These are phyloP conservation scores for Gasterosteus nipponicus DNA, from an alignment of 2,113 vertebrate species.

Conservation along the genomic window DNA sequence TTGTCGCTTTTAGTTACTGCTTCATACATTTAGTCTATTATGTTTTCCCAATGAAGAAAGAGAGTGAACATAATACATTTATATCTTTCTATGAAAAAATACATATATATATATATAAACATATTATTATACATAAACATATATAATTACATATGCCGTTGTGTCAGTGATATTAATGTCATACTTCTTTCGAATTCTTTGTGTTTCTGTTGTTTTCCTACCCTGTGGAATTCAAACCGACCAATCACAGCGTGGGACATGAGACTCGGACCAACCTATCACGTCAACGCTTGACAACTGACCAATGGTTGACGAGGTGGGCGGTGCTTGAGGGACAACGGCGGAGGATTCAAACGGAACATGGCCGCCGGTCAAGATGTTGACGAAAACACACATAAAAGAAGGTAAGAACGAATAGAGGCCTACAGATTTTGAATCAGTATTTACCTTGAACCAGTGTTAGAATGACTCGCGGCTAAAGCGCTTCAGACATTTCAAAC, in stretches of 20 bases:
- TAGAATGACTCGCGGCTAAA: accelerated
- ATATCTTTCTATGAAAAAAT: too few species aligned
- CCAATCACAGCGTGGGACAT: constrained; percentile 66
- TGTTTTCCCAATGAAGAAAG: too few species aligned
- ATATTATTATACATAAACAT: too few species aligned
- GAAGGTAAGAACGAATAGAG: constrained; percentile 61
- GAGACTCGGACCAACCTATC: accelerated
- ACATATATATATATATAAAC: too few species aligned
- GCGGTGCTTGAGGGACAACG: constrained; percentile 44
- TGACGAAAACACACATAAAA: constrained; percentile 72
- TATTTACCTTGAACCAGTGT: neutral
- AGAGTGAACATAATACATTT: too few species aligned
- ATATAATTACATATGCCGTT: neutral
- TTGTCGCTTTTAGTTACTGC: too few species aligned
- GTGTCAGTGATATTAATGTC: neutral
- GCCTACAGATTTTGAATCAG: neutral
- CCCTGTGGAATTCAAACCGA: constrained; percentile 69
- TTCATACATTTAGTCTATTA: too few species aligned
- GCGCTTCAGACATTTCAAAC: neutral
- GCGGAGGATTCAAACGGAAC: constrained; percentile 82
- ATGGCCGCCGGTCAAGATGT: constrained; percentile 79
- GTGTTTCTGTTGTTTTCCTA: constrained; percentile 25
- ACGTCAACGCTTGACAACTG: constrained; percentile 8
- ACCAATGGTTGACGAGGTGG: constrained; percentile 64
- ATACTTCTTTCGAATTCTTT: neutral